phyloP scores from a whole-genome alignment of 2,113 vertebrate species.

The Thamnophis sirtalis region DNA sequence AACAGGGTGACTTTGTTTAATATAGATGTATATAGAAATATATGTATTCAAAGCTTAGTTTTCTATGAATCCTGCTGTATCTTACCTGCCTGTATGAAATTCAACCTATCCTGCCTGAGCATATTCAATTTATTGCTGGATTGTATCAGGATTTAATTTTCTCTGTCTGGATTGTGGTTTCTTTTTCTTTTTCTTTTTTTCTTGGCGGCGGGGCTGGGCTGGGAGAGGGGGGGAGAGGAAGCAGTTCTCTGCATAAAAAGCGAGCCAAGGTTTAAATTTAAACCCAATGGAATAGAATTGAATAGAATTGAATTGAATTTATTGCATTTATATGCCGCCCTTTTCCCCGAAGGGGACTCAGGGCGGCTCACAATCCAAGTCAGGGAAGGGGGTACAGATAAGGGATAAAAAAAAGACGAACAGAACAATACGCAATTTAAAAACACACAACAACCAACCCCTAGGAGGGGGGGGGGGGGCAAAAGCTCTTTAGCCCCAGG shows the following conservation, averaged over 20 bases:
- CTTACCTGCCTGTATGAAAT: not conserved
- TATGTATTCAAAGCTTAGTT: not conserved
- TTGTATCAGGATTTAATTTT: not conserved
- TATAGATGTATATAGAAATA: not conserved
- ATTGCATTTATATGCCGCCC: too few relatives aligned
- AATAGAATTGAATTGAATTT: too few relatives aligned
- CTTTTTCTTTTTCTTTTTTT: not conserved
- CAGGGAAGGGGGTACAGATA: too few relatives aligned
- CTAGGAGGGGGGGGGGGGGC: too few relatives aligned
- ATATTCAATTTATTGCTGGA: not conserved
- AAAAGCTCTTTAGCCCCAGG: too few relatives aligned
- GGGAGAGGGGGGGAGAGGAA: not conserved
- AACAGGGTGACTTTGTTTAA: not conserved
- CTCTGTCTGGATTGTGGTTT: not conserved
- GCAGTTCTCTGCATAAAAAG: not conserved
- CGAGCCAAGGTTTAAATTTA: not conserved
- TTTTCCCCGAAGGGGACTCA: too few relatives aligned
- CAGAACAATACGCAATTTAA: too few relatives aligned
- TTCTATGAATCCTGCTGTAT: not conserved
- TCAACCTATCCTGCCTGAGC: not conserved
- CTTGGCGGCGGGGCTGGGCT: not conserved
- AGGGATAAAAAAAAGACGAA: too few relatives aligned
- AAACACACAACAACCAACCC: too few relatives aligned
- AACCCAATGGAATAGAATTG: too few relatives aligned
- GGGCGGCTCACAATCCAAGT: too few relatives aligned